Percentiles rank a stretch among this genome's conserved stretches.
phyloP scores from a whole-genome alignment of 2,113 vertebrate species.

The Calidris pygmaea region DNA sequence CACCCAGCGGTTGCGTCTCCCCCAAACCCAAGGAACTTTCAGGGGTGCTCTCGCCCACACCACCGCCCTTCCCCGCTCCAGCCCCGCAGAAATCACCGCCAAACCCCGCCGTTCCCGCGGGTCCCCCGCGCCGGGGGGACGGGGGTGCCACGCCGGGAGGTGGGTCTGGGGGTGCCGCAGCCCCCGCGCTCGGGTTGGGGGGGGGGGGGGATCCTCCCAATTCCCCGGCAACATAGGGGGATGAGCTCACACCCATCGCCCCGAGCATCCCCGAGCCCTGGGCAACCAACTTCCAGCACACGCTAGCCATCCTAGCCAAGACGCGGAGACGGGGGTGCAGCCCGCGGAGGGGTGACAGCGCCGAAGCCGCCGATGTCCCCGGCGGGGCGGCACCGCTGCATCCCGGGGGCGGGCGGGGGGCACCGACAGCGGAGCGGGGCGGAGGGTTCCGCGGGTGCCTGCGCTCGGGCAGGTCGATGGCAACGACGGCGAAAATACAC shows the following conservation, averaged over 20 bases:
- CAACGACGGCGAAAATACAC: no score
- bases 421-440: no score
- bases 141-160: neutral
- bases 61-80: neutral
- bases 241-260: rapidly evolving
- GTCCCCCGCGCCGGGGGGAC: neutral
- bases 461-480: no score
- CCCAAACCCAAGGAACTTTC: neutral
- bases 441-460: no score
- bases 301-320: rapidly evolving
- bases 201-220: rapidly evolving
- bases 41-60: rapidly evolving
- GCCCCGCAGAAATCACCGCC: neutral
- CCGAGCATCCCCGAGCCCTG: rapidly evolving
- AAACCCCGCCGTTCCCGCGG: rapidly evolving
- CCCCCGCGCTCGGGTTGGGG: neutral
- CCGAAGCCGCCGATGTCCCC: neutral
- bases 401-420: neutral
- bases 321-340: rapidly evolving
- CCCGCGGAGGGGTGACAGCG: rapidly evolving
- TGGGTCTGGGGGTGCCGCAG: rapidly evolving
- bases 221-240: rapidly evolving
- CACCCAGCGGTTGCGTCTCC: neutral
- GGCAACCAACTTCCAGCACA: rapidly evolving
- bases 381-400: neutral